Conservation (phyloP, 2,888 invertebrate species). For the Drosophila anomelani region DNA sequence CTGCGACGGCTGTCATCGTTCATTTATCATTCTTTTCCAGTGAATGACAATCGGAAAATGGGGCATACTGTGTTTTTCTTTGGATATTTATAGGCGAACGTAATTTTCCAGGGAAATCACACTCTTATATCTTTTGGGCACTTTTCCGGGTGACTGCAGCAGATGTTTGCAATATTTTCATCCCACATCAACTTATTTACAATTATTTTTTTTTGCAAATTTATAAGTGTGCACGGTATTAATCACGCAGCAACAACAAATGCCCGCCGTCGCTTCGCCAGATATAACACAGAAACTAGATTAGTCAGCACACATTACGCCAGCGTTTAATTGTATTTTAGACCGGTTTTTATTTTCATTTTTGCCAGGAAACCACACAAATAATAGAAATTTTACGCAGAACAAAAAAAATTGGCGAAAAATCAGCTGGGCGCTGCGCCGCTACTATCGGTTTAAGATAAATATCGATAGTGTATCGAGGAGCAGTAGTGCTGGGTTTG, state of each 20-base stretch:
- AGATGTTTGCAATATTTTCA: conserved; percentile 1
- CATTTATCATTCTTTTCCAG: neutral
- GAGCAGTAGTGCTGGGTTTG: too few species aligned
- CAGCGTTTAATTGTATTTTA: neutral
- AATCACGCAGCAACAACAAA: conserved; percentile 8
- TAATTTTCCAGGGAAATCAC: neutral
- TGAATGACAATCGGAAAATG: conserved; percentile 29
- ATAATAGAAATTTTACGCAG: neutral
- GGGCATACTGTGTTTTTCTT: conserved; percentile 14
- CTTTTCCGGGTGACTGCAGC: neutral
- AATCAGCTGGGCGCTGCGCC: conserved; percentile 2
- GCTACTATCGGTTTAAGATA: neutral
- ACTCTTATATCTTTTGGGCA: neutral
- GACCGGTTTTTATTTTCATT: too few species aligned
- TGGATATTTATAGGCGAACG: neutral
- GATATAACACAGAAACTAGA: neutral
- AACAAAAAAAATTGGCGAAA: neutral
- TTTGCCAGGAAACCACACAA: conserved; percentile 3
- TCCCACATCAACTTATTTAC: conserved; percentile 2
- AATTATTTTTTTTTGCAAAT: neutral
- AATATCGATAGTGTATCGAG: neutral
- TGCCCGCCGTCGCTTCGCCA: neutral
- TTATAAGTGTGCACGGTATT: conserved; percentile 1
- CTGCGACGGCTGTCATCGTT: conserved; percentile 18
- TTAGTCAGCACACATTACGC: conserved; percentile 11